Evolutionary conservation across 2,888 invertebrate genomes (phyloP).

Genomic region (Ophion slaviceki): DNA sequence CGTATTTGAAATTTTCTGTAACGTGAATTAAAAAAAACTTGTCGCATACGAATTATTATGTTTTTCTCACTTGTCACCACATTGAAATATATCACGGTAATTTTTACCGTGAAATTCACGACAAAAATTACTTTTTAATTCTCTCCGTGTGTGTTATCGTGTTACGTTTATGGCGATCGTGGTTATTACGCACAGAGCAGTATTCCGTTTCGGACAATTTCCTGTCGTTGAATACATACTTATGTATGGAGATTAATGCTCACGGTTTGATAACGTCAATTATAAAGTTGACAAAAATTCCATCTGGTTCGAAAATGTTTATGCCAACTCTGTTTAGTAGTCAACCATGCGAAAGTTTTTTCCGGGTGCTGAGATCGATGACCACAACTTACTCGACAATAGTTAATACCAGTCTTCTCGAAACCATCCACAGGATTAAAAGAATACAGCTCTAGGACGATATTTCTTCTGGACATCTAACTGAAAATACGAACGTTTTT

Average conservation of each 20-base stretch:
- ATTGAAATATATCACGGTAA: too few relatives aligned
- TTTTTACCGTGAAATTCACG: too few relatives aligned
- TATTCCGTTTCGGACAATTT: conserved; percentile 66
- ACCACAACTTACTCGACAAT: conserved; percentile 42
- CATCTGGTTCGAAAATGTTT: too few relatives aligned
- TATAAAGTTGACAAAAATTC: background rate
- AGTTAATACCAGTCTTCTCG: conserved; percentile 36
- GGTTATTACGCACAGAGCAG: conserved; percentile 53
- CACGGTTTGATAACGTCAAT: conserved; percentile 28
- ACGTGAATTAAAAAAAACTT: too few relatives aligned
- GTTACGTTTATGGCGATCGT: conserved; percentile 67
- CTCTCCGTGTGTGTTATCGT: too few relatives aligned
- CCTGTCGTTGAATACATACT: conserved; percentile 64
- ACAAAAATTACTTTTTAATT: too few relatives aligned
- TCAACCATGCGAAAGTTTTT: conserved; percentile 52
- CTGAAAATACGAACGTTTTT: conserved; percentile 19
- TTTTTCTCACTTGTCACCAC: too few relatives aligned
- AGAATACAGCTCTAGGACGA: background rate
- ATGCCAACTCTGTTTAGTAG: conserved; percentile 6
- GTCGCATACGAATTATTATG: too few relatives aligned
- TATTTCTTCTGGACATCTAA: conserved; percentile 33
- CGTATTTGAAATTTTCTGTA: too few relatives aligned
- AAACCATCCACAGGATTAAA: conserved; percentile 32
- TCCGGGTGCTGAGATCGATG: conserved; percentile 32
- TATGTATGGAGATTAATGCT: conserved; percentile 57